Conservation (phyloP, 37 sponge, comb jelly and placozoan species). For the Beroe ovata region DNA sequence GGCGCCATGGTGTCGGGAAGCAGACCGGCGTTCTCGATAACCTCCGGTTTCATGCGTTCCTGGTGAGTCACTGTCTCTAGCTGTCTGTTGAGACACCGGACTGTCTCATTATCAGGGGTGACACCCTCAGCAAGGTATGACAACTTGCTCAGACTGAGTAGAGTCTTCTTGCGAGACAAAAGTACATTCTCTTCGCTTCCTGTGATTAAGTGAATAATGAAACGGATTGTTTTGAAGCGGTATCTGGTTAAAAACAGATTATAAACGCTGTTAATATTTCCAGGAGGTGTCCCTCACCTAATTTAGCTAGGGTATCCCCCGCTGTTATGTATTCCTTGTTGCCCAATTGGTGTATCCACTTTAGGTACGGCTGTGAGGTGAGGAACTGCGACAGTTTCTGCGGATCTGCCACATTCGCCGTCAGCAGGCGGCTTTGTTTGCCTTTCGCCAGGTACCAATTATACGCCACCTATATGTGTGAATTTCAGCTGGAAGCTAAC, state of each 20-base stretch:
- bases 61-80: constrained; percentile 44
- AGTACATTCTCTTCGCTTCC: neutral
- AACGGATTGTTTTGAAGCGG: too few species aligned
- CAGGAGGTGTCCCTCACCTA: neutral
- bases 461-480: constrained; percentile 34
- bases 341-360: constrained; percentile 57
- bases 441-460: constrained; percentile 53
- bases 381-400: constrained; percentile 8
- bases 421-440: constrained; percentile 18
- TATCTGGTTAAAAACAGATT: too few species aligned
- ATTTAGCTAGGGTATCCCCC: neutral
- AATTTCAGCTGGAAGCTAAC: too few species aligned
- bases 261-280: neutral
- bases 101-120: neutral
- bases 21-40: constrained; percentile 33
- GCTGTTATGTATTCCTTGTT: constrained; percentile 13
- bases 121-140: constrained; percentile 30
- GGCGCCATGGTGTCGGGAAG: constrained; percentile 6
- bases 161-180: constrained; percentile 48
- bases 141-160: constrained; percentile 48
- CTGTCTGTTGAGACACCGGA: neutral
- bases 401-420: constrained; percentile 22
- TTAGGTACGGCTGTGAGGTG: constrained; percentile 20
- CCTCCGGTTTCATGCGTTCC: constrained; percentile 15
- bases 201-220: too few species aligned